phyloP scores from a whole-genome alignment of 2,888 invertebrate species.

The Drosophila peninsularis region DNA sequence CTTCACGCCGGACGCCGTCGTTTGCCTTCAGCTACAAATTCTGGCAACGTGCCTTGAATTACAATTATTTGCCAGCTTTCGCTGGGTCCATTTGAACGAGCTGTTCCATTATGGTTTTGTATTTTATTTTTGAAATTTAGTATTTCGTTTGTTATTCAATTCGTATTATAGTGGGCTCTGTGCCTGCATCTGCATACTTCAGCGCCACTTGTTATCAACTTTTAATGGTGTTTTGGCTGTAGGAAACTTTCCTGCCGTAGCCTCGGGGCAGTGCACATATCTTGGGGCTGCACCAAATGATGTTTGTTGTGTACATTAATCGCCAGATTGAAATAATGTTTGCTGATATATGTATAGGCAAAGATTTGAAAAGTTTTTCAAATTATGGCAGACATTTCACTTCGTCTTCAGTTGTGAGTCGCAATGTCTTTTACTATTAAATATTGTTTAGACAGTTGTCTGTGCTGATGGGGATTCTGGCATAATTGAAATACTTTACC shows the following conservation, averaged over 20 bases:
- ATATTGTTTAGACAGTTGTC: background rate
- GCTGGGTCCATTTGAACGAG: conserved; percentile 36
- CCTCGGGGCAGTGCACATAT: conserved; percentile 32
- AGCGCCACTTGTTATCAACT: conserved; percentile 67
- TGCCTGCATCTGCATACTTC: conserved; percentile 62
- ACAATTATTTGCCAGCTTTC: conserved; percentile 63
- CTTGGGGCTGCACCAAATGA: conserved; percentile 46
- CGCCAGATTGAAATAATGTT: conserved; percentile 53
- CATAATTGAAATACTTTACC: no score
- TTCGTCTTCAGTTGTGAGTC: background rate
- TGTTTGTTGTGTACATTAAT: conserved; percentile 58
- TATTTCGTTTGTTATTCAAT: conserved; percentile 21
- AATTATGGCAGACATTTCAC: background rate
- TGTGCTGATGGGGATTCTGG: no score
- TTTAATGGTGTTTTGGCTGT: conserved; percentile 65
- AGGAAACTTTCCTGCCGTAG: conserved; percentile 32
- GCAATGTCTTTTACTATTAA: background rate
- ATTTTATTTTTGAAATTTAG: conserved; percentile 6
- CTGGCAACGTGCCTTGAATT: conserved; percentile 74
- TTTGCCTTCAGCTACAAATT: conserved; percentile 74
- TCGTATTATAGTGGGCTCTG: conserved; percentile 26
- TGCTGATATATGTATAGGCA: conserved; percentile 28
- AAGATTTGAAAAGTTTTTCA: conserved; percentile 14
- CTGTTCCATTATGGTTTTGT: conserved; percentile 33
- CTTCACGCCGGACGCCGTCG: conserved; percentile 61